phyloP scores from a whole-genome alignment of 2,113 vertebrate species.

The Hoplias malabaricus region DNA sequence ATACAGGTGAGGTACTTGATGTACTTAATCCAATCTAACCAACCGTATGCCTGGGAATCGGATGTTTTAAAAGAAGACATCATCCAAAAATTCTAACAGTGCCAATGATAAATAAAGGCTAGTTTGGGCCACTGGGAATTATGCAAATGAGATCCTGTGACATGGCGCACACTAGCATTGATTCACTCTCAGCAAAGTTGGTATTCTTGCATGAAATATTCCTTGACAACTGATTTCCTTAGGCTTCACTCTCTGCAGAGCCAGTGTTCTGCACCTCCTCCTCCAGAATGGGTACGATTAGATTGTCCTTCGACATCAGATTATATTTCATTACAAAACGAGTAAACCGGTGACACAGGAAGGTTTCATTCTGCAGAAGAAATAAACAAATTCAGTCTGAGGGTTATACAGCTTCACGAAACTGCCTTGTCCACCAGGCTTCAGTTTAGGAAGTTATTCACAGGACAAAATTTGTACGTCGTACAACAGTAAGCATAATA shows the following conservation, averaged over 20 bases:
- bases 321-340: constrained; percentile 99
- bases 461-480: too few relatives aligned
- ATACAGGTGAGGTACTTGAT: constrained; percentile 21
- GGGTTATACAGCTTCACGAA: too few relatives aligned
- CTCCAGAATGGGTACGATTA: constrained; percentile 98
- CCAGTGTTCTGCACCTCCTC: constrained; percentile 95
- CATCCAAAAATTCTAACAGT: constrained; percentile 7
- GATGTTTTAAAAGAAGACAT: background rate
- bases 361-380: constrained; percentile 87
- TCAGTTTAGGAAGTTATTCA: too few relatives aligned
- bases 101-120: background rate
- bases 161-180: background rate
- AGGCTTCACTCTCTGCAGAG: constrained; percentile 94
- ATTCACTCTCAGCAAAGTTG: constrained; percentile 12
- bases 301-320: constrained; percentile 99
- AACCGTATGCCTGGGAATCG: background rate
- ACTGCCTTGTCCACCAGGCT: too few relatives aligned
- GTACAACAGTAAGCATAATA: too few relatives aligned
- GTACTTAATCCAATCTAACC: background rate
- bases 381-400: background rate
- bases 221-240: constrained; percentile 49
- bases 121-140: background rate
- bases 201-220: constrained; percentile 1
- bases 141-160: constrained; percentile 13
- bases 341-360: constrained; percentile 98